Evolutionary conservation across 2,888 invertebrate genomes (phyloP), one percentile per base, ranked within the genome.

Genomic region (Aquatica leii): DNA sequence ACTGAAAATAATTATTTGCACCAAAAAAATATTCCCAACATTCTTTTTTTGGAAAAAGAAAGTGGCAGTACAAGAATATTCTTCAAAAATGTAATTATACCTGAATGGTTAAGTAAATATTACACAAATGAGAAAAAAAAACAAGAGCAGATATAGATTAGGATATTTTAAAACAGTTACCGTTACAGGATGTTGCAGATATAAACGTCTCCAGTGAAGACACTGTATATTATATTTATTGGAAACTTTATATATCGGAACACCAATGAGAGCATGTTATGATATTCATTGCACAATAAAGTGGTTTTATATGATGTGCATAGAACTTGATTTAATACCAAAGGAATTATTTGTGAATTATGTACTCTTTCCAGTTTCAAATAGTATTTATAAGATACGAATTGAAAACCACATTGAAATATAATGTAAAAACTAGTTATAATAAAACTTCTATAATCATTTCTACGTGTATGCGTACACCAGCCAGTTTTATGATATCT

Each of bases 1-100:
- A 41, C 14, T 41, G 41, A n/a, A 41, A 41, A 41, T n/a, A 41
- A 41, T 41, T 12, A 12, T 14, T 14, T 41, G 6, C 15, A 41
- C 14, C 14, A 41, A 8, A 11, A 14, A n/a, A n/a, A n/a, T n/a
- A n/a, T n/a, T n/a, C n/a, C n/a, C n/a, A 24, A 24, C 6, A 24
- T 24, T 24, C 24, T 6, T 4, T 41, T 41, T n/a, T 41, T 41
- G 41, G 41, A 2, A 41, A 41, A 41, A 41, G 41, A 41, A 41
- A 41, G 41, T 41, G 41, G 6, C n/a, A 41, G 6, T 14, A 14
- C 41, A 5, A 41, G 6, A 41, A 14, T 14, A 15, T 41, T 14
- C n/a, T n/a, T 41, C 14, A 41, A 41, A 12, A 12, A 14, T 41
- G 41, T 41, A 15, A 41, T 41, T 14, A 12, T 41, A 15, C 41